Base-by-base conservation (phyloP, 2,113 vertebrate genomes). In the Cryptomyrus ogoouensis region DNA sequence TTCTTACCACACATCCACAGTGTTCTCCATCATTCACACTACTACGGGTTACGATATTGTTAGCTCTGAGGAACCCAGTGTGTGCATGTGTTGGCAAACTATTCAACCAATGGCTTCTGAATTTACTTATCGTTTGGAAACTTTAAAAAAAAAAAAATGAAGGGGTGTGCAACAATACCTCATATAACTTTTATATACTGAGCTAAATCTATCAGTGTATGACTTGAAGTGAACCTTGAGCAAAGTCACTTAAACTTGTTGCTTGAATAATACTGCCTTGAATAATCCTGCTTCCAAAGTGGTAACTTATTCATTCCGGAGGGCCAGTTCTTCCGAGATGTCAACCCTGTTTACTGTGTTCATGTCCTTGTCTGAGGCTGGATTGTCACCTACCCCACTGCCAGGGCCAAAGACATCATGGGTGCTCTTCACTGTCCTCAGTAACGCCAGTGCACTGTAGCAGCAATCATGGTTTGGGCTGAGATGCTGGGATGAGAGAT, bases 361-460 rank as follows among this genome's bases (percentile, higher is more conserved):
- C 42, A 66, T 21, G 12, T 10, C 52, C 87, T 85, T 42, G 47
- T 47, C 6, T 52, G 47, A 49, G 24, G 88, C 89, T 83, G n/a
- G 83, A 31, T 21, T 89, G 44, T 89, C 66, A 52, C 89, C 90
- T 90, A 70, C 35, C 13, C 74, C 35, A 8, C 12, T 62, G 89
- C 91, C 2, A 93, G 66, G 94, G 89, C 91, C 92, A 92, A 92
- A 92, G 83, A 58, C 88, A 35, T 89, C 90, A 66, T 89, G 89
- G 92, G 91, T 90, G 92, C 89, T 88, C 88, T 49, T n/a, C 35
- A 49, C 21, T n/a, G 62, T 80, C 35, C 31, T 19, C 74, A 42
- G 31, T 80, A 42, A 15, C 74, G 17, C 46, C 85, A 86, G 90
- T 91, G 92, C 90, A 91, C 12, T 49, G 42, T 85, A n/a, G 46